Evolutionary conservation across 2,797 vertebrate genomes (phyloP).

Genomic region (Ibycter americanus): DNA sequence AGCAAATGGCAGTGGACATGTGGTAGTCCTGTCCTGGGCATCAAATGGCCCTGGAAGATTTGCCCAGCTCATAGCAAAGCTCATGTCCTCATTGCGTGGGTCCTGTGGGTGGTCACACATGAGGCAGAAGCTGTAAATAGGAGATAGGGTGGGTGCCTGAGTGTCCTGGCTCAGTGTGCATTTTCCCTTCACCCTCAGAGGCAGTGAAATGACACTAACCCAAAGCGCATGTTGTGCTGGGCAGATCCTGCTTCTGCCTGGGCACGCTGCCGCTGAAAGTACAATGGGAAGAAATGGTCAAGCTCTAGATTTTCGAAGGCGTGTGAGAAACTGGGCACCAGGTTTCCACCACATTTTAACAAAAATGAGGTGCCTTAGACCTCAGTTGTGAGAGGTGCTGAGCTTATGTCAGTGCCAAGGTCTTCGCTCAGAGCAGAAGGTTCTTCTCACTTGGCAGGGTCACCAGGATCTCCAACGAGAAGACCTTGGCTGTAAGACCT

Average conservation of each 20-base stretch:
- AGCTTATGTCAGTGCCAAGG: neutral
- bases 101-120: neutral
- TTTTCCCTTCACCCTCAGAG: neutral
- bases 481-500: neutral
- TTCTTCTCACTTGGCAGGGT: neutral
- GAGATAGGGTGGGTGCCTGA: neutral
- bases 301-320: neutral
- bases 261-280: neutral
- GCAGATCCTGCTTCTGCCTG: neutral
- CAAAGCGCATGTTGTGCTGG: fast-evolving
- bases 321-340: neutral
- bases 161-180: neutral
- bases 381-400: neutral
- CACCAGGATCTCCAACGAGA: neutral
- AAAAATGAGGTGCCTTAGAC: neutral
- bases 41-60: neutral
- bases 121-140: neutral
- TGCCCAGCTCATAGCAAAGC: neutral
- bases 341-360: neutral
- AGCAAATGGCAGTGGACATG: neutral
- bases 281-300: neutral
- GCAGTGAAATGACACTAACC: neutral
- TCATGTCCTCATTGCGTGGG: neutral
- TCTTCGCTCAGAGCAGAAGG: neutral
- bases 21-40: neutral